Evolutionary conservation across 2,113 vertebrate species (phyloP).

Genomic region (Dipodomys spectabilis): DNA sequence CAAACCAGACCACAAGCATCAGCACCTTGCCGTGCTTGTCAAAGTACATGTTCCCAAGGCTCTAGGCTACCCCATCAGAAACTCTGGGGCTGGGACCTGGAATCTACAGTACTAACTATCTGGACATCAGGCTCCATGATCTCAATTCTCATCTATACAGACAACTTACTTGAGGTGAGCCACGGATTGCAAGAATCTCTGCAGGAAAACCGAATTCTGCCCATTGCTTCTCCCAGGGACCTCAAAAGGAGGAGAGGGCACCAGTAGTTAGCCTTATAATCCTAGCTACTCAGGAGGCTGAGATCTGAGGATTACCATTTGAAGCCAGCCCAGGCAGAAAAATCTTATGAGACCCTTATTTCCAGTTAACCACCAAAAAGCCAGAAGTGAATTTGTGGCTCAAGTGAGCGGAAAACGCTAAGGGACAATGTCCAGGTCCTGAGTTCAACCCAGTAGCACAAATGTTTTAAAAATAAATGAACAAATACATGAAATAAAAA

Average conservation of each 20-base stretch:
- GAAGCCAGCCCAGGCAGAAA: too few relatives aligned
- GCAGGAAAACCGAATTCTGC: not conserved
- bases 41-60: not conserved
- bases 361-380: too few relatives aligned
- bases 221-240: not conserved
- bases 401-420: too few relatives aligned
- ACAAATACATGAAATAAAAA: too few relatives aligned
- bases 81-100: not conserved
- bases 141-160: accelerated
- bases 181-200: not conserved
- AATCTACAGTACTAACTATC: not conserved
- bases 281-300: too few relatives aligned
- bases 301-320: too few relatives aligned
- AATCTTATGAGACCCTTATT: too few relatives aligned
- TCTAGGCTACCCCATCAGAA: accelerated
- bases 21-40: not conserved
- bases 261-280: too few relatives aligned
- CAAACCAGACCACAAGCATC: not conserved
- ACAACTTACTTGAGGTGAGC: not conserved
- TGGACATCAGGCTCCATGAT: not conserved
- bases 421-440: too few relatives aligned
- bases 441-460: too few relatives aligned
- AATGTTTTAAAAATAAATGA: too few relatives aligned
- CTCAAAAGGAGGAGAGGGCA: not conserved
- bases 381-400: too few relatives aligned